These are phyloP conservation scores for Chironomus tentans DNA, from an alignment of 2,888 invertebrate species.

Conservation along the genomic window DNA sequence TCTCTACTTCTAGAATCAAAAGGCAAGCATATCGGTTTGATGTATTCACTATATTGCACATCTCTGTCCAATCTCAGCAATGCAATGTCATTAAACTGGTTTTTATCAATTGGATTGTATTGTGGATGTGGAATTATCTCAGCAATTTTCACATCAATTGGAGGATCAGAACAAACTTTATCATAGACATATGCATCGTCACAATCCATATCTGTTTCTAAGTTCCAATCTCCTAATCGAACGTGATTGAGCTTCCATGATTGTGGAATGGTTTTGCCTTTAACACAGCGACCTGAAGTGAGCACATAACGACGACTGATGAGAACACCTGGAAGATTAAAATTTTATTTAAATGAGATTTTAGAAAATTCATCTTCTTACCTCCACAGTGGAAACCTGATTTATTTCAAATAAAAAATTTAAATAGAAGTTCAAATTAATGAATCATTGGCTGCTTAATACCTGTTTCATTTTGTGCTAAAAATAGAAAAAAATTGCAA, in stretches of 20 bases:
- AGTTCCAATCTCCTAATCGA: constrained; percentile 55
- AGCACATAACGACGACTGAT: constrained; percentile 57
- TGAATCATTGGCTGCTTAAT: too few species aligned
- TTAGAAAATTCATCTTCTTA: background rate
- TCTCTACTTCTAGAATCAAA: background rate
- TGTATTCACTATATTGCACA: constrained; percentile 31
- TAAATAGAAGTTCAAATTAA: too few species aligned
- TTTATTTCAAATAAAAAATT: background rate
- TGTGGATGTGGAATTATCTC: constrained; percentile 33
- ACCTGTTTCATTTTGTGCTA: too few species aligned
- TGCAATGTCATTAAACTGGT: constrained; percentile 38
- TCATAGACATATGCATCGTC: constrained; percentile 32
- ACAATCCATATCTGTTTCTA: constrained; percentile 43
- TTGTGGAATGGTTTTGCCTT: constrained; percentile 43
- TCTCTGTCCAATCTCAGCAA: constrained; percentile 35
- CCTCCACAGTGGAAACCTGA: background rate
- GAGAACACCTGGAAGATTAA: constrained; percentile 46
- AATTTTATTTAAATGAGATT: too few species aligned
- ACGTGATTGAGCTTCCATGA: constrained; percentile 41
- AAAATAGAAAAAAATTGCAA: too few species aligned
- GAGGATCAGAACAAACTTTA: constrained; percentile 40
- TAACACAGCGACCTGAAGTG: constrained; percentile 59
- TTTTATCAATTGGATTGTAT: constrained; percentile 33
- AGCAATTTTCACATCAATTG: constrained; percentile 32
- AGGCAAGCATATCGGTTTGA: constrained; percentile 28